A percentile compares a stretch with the other conserved stretches of the same genome.
phyloP scores from a whole-genome alignment of 2,113 vertebrate genomes.

The Seriola rivoliana region DNA sequence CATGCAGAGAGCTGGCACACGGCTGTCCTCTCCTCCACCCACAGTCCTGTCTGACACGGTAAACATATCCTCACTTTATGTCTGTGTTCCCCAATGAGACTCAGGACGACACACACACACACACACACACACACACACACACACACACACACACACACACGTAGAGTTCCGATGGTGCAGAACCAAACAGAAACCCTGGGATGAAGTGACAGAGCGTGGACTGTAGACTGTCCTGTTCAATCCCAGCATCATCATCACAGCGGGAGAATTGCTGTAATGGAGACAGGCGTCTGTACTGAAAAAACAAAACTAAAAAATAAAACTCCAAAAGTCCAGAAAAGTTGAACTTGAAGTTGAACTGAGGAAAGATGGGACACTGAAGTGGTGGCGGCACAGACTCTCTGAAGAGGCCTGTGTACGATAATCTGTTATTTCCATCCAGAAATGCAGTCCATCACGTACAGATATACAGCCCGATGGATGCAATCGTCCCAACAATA shows the following conservation, averaged over 20 bases:
- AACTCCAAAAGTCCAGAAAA: neutral
- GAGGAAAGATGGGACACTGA: neutral
- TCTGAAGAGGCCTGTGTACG: too few species aligned
- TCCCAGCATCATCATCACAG: slow-evolving; percentile 36
- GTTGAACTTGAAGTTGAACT: neutral
- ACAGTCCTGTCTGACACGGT: slow-evolving; percentile 58
- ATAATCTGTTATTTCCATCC: too few species aligned
- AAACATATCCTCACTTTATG: slow-evolving; percentile 40
- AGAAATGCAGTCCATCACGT: too few species aligned
- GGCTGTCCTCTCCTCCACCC: slow-evolving; percentile 59
- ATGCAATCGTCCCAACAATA: too few species aligned
- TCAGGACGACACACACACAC: slow-evolving; percentile 14
- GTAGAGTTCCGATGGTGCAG: slow-evolving; percentile 16
- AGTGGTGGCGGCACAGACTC: neutral
- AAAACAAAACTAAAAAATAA: slow-evolving; percentile 1
- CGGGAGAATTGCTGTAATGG: slow-evolving; percentile 41
- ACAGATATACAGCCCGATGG: too few species aligned
- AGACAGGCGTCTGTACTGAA: slow-evolving; percentile 6
- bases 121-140: slow-evolving; percentile 36
- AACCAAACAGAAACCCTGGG: slow-evolving; percentile 26
- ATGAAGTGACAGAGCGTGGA: slow-evolving; percentile 46
- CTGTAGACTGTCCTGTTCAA: slow-evolving; percentile 25
- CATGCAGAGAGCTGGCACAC: slow-evolving; percentile 64
- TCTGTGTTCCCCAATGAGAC: slow-evolving; percentile 40
- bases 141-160: slow-evolving; percentile 25